phyloP scores from a whole-genome alignment of 2,113 vertebrate genomes.

The Lophius piscatorius region DNA sequence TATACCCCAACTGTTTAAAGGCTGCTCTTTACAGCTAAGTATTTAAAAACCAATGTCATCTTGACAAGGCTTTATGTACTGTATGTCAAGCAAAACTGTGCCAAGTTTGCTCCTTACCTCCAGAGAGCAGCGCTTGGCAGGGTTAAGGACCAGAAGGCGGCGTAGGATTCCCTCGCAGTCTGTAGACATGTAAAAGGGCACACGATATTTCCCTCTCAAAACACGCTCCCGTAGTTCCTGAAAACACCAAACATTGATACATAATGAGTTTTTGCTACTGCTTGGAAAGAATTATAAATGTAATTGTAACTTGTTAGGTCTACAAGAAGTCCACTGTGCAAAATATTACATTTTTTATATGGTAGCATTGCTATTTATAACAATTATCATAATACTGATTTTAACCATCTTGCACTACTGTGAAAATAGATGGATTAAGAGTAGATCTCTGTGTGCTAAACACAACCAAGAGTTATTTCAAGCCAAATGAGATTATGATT shows the following conservation, averaged over 20 bases:
- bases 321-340: too few relatives aligned
- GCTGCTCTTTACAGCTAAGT: background rate
- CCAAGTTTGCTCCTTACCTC: constrained; percentile 80
- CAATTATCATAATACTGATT: too few relatives aligned
- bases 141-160: constrained; percentile 93
- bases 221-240: constrained; percentile 94
- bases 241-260: constrained; percentile 2
- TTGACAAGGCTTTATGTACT: background rate
- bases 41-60: too few relatives aligned
- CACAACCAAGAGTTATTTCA: too few relatives aligned
- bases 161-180: constrained; percentile 94
- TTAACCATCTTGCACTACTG: too few relatives aligned
- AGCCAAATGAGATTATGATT: too few relatives aligned
- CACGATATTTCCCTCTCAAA: constrained; percentile 91
- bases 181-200: constrained; percentile 97
- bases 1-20: background rate
- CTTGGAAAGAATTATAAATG: too few relatives aligned
- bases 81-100: background rate
- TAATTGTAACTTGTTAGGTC: too few relatives aligned
- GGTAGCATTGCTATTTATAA: too few relatives aligned
- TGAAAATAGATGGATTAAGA: too few relatives aligned
- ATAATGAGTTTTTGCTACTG: background rate
- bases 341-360: too few relatives aligned
- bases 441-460: too few relatives aligned
- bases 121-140: constrained; percentile 90